Base-by-base conservation (phyloP, 2,113 vertebrate species). In the Steatornis caripensis region DNA sequence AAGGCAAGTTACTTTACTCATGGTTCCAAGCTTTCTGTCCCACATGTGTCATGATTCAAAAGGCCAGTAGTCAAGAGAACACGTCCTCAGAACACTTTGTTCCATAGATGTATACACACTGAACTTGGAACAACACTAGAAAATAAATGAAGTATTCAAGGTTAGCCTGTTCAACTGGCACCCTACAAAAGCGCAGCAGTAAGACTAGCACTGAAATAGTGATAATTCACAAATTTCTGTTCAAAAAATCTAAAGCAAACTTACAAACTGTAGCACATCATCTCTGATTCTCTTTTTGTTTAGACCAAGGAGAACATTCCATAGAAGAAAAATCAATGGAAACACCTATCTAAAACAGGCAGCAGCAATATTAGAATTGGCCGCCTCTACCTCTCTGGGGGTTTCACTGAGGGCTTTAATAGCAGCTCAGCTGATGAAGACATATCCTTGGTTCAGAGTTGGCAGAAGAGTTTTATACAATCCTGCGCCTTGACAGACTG, bases 1-100 rank as follows among this genome's bases (percentile, higher is more conserved):
- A 94, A 92, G 49, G 29, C 68, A 65, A 95, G 88, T 69, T 96
- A 79, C 34, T 97, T 95, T 68, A 19, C 53, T 72, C 83, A 36
- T 48, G 39, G 61, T 11, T 94, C 95, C 58, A 75, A 70, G 64
- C 66, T 83, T 26, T 93, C 91, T 51, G 60, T 58, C 76, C 51
- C 43, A 68, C 11, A 0, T 7, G 3, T 49, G 51, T 15, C 61
- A 84, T 15, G 18, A 91, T 49, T 91, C 90, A 93, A 87, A 95
- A 94, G 74, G 51, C 89, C 82, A 91, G 55, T 23, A 80, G 90
- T 81, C 29, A 65, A 68, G 61, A 92, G 27, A 51, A 81, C 20
- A 51, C 43, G 72, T 51, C 46, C 41, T 82, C 81, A 45, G 69
- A 89, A 77, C 15, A 41, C 2, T 85, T 83, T 37, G n/a, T 69